These are phyloP conservation scores for Sebastes paucispinis DNA, from an alignment of 2,797 vertebrate species.

Conservation along the genomic window DNA sequence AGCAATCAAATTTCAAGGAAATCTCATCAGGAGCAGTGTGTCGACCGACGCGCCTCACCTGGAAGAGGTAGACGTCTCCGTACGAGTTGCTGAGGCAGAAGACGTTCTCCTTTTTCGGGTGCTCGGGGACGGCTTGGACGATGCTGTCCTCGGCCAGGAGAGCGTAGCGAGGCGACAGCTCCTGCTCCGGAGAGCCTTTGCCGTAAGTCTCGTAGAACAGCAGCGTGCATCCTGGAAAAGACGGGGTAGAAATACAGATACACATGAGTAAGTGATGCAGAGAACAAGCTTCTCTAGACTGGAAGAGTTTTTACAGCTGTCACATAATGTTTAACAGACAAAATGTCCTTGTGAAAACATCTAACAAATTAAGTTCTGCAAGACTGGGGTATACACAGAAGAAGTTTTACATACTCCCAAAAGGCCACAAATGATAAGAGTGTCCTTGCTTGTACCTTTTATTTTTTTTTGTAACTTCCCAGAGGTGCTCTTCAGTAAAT, in stretches of 20 bases:
- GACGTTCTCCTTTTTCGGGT: slow-evolving; percentile 95
- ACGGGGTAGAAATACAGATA: background rate
- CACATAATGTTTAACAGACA: background rate
- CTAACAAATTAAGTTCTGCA: background rate
- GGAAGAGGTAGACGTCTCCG: slow-evolving; percentile 94
- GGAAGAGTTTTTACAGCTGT: background rate
- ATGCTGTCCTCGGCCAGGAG: slow-evolving; percentile 93
- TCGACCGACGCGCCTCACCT: slow-evolving; percentile 77
- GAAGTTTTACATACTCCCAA: slow-evolving; percentile 2
- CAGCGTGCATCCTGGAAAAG: slow-evolving; percentile 87
- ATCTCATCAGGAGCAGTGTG: background rate
- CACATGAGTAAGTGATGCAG: background rate
- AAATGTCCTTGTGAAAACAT: slow-evolving; percentile 1
- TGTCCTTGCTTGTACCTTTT: background rate
- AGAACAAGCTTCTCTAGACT: background rate
- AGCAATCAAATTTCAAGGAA: background rate
- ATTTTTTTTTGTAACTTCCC: background rate
- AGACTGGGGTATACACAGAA: background rate
- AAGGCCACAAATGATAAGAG: background rate
- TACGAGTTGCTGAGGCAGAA: slow-evolving; percentile 97
- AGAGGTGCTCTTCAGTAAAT: background rate
- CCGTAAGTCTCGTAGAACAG: slow-evolving; percentile 93
- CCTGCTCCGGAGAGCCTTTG: slow-evolving; percentile 87
- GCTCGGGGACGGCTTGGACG: slow-evolving; percentile 93
- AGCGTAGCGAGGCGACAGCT: slow-evolving; percentile 86